Evolutionary conservation across 1,140 invertebrate genomes (phyloP).

Genomic region (Diabrotica undecimpunctata): DNA sequence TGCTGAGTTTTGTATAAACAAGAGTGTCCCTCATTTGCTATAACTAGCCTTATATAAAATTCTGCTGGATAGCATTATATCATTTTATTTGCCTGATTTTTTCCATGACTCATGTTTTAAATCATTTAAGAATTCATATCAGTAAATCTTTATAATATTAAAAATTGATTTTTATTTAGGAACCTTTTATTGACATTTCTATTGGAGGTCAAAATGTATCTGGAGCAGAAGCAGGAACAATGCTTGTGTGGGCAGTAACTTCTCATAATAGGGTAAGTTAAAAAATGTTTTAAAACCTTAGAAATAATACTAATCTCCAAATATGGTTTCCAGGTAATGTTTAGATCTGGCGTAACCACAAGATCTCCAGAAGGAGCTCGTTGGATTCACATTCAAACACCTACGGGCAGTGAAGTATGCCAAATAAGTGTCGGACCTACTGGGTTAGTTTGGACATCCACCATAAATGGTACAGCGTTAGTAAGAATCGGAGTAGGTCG

Average conservation of each 20-base stretch:
- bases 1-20: no score
- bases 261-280: constrained; percentile 72
- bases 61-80: no score
- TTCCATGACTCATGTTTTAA: no score
- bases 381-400: constrained; percentile 74
- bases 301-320: no score
- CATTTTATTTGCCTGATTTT: no score
- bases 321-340: constrained; percentile 65
- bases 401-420: constrained; percentile 72
- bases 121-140: no score
- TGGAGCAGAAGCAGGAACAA: constrained; percentile 65
- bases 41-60: no score
- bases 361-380: constrained; percentile 78
- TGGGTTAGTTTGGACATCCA: constrained; percentile 79
- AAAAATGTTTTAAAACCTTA: neutral
- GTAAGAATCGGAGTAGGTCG: constrained; percentile 61
- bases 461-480: constrained; percentile 75
- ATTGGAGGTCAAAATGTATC: constrained; percentile 80
- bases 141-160: neutral
- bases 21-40: no score
- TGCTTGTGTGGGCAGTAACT: constrained; percentile 88
- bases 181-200: constrained; percentile 78
- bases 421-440: constrained; percentile 80
- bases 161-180: constrained; percentile 48
- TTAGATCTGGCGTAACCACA: constrained; percentile 71